phyloP scores from a whole-genome alignment of 53 echinoderm and acorn worm species.

The Echinometra lucunter region DNA sequence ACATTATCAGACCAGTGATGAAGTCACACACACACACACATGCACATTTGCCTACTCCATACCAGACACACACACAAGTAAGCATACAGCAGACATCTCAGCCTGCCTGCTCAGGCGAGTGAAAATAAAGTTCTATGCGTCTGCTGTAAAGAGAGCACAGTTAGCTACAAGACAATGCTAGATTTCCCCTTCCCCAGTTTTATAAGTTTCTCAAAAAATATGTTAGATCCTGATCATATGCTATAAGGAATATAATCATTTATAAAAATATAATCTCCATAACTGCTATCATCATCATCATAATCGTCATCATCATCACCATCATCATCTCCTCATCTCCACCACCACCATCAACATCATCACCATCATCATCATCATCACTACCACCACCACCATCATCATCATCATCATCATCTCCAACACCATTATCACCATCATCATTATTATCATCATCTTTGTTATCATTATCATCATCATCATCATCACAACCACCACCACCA shows the following conservation, averaged over 20 bases:
- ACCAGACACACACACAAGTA: constrained; percentile 5
- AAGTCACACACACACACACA: constrained; percentile 5
- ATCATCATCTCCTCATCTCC: neutral
- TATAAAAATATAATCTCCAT: neutral
- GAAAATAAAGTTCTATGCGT: neutral
- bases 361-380: constrained; percentile 52
- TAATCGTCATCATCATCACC: constrained; percentile 29
- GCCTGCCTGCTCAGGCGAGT: constrained; percentile 16
- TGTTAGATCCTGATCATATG: too few species aligned
- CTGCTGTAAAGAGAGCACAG: too few species aligned
- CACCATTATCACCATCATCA: constrained; percentile 50
- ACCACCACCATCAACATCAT: constrained; percentile 39
- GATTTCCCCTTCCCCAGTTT: too few species aligned
- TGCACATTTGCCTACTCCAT: neutral
- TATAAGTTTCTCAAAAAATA: too few species aligned
- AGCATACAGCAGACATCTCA: neutral
- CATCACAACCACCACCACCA: too few species aligned
- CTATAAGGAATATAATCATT: neutral
- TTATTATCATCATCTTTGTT: neutral
- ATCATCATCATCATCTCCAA: constrained; percentile 51
- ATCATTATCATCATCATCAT: too few species aligned
- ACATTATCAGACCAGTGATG: constrained; percentile 19
- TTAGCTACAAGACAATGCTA: too few species aligned
- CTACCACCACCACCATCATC: constrained; percentile 49
- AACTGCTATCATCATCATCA: neutral